These are phyloP conservation scores for Calonectris borealis DNA, from an alignment of 2,113 vertebrate species.

Conservation along the genomic window DNA sequence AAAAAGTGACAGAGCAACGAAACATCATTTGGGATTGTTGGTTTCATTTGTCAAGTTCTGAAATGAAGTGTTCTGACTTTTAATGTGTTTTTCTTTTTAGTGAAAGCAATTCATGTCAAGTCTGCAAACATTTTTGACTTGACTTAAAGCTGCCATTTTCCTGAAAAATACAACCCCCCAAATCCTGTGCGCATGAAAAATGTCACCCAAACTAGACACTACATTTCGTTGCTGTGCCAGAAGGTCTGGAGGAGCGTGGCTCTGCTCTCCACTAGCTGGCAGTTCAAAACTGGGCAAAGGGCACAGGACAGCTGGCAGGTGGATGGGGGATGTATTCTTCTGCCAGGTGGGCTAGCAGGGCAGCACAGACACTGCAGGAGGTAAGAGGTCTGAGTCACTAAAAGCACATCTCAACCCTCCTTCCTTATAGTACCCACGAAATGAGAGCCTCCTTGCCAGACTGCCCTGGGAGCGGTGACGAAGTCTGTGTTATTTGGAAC, in stretches of 20 bases:
- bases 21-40: neutral
- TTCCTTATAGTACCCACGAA: neutral
- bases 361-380: neutral
- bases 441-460: neutral
- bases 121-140: neutral
- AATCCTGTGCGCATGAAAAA: neutral
- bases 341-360: constrained; percentile 36
- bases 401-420: neutral
- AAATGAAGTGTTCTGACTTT: neutral
- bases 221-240: neutral
- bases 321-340: neutral
- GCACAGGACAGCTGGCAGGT: neutral
- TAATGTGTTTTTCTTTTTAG: neutral
- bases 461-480: neutral
- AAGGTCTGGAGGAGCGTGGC: neutral
- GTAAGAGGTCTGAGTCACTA: neutral
- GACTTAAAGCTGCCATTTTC: neutral
- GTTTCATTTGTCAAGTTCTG: neutral
- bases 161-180: neutral
- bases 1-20: neutral
- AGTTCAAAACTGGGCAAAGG: neutral
- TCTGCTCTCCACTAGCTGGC: neutral
- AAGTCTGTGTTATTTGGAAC: neutral
- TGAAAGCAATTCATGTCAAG: neutral
- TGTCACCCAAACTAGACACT: neutral